Conservation (phyloP, 2,888 invertebrate genomes). For the Caenorhabditis plicata region DNA sequence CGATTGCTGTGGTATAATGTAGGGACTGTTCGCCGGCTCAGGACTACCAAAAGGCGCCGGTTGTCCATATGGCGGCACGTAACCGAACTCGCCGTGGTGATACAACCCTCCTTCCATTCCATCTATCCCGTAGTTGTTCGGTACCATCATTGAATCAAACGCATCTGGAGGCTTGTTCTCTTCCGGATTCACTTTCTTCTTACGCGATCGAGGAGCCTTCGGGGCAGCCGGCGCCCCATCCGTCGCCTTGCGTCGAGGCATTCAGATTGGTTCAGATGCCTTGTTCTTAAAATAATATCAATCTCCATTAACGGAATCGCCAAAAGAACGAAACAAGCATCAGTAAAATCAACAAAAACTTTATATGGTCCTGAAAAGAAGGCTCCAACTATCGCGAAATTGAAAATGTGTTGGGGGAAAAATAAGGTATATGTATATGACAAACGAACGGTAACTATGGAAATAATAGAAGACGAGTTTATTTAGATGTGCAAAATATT, state of each 20-base stretch:
- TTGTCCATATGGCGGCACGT: constrained; percentile 22
- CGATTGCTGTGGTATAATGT: constrained; percentile 27
- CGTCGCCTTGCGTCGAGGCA: constrained; percentile 44
- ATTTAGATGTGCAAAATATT: too few relatives aligned
- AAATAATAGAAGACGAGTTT: too few relatives aligned
- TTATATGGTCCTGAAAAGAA: too few relatives aligned
- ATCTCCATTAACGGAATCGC: too few relatives aligned
- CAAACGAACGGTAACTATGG: not conserved
- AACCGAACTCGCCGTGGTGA: constrained; percentile 11
- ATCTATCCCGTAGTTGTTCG: constrained; percentile 32
- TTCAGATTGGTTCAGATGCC: constrained; percentile 23
- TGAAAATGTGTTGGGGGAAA: not conserved
- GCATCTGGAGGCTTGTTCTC: constrained; percentile 26
- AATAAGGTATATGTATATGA: not conserved
- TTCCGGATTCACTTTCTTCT: constrained; percentile 44
- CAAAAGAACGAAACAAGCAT: not conserved
- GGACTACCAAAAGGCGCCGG: constrained; percentile 35
- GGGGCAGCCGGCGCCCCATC: constrained; percentile 42
- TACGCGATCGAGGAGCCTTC: constrained; percentile 37
- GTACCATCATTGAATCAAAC: constrained; percentile 30
- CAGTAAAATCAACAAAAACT: not conserved
- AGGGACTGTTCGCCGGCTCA: constrained; percentile 32
- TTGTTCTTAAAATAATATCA: too few relatives aligned
- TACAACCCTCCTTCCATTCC: constrained; percentile 24
- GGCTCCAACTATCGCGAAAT: constrained; percentile 2